These are phyloP conservation scores for Odocoileus hemionus DNA, from an alignment of 2,113 vertebrate genomes.

Conservation along the genomic window DNA sequence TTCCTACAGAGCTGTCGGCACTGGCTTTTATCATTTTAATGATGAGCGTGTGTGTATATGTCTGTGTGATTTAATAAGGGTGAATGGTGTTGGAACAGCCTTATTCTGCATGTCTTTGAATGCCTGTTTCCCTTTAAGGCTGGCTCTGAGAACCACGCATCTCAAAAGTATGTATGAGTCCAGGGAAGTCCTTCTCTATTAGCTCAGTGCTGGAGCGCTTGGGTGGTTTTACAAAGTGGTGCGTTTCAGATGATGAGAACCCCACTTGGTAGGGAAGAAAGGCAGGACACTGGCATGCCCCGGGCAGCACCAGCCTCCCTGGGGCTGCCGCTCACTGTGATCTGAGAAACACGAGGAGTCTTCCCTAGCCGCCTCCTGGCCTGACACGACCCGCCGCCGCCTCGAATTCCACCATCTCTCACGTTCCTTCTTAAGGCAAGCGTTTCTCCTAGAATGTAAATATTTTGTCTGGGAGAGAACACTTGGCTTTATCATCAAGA, in stretches of 20 bases:
- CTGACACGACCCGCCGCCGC: rapidly evolving
- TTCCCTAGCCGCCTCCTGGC: background rate
- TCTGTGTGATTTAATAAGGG: background rate
- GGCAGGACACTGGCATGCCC: rapidly evolving
- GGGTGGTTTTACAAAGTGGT: background rate
- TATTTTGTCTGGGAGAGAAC: background rate
- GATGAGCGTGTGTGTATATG: background rate
- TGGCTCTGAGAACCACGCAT: background rate
- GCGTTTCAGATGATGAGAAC: rapidly evolving
- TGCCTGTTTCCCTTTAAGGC: background rate
- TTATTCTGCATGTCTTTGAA: background rate
- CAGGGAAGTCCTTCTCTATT: background rate
- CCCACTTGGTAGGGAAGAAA: background rate
- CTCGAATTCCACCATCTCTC: background rate
- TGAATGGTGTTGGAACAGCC: background rate
- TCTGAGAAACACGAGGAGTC: background rate
- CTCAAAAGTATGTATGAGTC: background rate
- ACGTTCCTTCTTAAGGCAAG: background rate
- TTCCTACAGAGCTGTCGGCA: background rate
- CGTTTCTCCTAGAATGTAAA: background rate
- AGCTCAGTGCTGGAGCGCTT: background rate
- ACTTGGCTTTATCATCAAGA: background rate
- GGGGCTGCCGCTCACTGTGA: background rate
- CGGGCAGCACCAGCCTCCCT: rapidly evolving
- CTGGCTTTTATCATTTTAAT: background rate